These are phyloP conservation scores for Megalops cyprinoides DNA, from an alignment of 2,797 vertebrate species.

Conservation along the genomic window DNA sequence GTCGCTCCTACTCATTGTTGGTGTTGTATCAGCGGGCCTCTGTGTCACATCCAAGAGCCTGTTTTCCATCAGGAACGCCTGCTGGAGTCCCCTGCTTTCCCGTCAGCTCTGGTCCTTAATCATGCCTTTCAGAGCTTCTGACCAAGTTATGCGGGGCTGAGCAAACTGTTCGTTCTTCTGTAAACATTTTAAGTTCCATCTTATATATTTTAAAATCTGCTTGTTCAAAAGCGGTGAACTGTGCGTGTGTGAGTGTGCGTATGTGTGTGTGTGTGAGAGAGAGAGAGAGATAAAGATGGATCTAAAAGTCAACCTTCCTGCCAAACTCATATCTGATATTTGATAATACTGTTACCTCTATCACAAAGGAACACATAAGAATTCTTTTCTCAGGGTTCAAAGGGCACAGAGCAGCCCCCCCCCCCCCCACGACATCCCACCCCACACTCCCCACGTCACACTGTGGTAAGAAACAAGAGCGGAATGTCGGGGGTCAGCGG, in stretches of 20 bases:
- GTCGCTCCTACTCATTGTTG: constrained; percentile 74
- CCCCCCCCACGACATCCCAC: not conserved
- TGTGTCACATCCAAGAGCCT: constrained; percentile 58
- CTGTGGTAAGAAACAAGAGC: constrained; percentile 51
- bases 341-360: not conserved
- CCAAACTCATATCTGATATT: not conserved
- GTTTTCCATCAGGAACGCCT: not conserved
- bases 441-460: constrained; percentile 71
- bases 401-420: constrained; percentile 64
- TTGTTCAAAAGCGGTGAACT: not conserved
- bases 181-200: too few relatives aligned
- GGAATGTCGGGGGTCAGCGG: constrained; percentile 52
- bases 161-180: too few relatives aligned
- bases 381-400: constrained; percentile 53
- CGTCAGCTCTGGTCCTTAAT: too few relatives aligned
- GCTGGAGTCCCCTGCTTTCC: not conserved
- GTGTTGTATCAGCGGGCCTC: constrained; percentile 67
- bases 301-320: too few relatives aligned
- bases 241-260: constrained; percentile 41
- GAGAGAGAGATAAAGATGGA: constrained; percentile 5
- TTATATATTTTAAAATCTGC: too few relatives aligned
- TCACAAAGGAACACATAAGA: not conserved
- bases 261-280: constrained; percentile 49
- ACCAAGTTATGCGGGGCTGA: too few relatives aligned
- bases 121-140: not conserved